A percentile compares a stretch with the other conserved stretches of the same genome.
Conservation (phyloP, 2,888 invertebrate genomes). For the Leptogaster cylindrica region DNA sequence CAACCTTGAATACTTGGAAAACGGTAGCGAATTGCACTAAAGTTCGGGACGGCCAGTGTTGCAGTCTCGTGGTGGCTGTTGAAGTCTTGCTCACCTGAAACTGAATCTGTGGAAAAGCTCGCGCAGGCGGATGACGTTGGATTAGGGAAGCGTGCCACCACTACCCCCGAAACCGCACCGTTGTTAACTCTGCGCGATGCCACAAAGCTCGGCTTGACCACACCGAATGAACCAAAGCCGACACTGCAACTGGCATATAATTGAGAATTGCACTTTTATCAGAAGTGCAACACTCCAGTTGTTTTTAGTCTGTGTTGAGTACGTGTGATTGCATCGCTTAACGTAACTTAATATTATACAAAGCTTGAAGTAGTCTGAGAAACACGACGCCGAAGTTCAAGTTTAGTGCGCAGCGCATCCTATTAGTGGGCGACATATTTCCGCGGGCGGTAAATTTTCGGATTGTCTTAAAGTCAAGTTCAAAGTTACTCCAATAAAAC, state of each 20-base stretch:
- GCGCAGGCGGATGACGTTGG: conserved; percentile 1
- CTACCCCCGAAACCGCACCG: too few species aligned
- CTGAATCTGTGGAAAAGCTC: conserved; percentile 5
- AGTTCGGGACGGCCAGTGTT: too few species aligned
- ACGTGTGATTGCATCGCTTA: conserved; percentile 14
- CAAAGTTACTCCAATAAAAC: conserved; percentile 8
- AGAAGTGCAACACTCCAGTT: conserved; percentile 27
- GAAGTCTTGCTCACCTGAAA: too few species aligned
- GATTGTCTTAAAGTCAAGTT: conserved; percentile 18
- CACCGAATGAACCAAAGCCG: neutral
- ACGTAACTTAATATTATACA: conserved; percentile 1
- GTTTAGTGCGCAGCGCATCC: conserved; percentile 41
- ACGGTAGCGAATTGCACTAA: too few species aligned
- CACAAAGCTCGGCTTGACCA: conserved; percentile 13
- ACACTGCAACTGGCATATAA: neutral
- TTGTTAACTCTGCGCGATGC: too few species aligned
- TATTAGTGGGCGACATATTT: conserved; percentile 12
- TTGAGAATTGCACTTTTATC: neutral
- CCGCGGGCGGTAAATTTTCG: conserved; percentile 20
- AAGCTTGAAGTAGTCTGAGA: neutral
- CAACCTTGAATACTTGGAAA: too few species aligned
- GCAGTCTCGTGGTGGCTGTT: too few species aligned
- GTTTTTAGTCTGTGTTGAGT: neutral
- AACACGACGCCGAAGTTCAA: conserved; percentile 23
- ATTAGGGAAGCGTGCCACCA: neutral